phyloP scores from a whole-genome alignment of 2,888 invertebrate species.

The Tipula vernalis region DNA sequence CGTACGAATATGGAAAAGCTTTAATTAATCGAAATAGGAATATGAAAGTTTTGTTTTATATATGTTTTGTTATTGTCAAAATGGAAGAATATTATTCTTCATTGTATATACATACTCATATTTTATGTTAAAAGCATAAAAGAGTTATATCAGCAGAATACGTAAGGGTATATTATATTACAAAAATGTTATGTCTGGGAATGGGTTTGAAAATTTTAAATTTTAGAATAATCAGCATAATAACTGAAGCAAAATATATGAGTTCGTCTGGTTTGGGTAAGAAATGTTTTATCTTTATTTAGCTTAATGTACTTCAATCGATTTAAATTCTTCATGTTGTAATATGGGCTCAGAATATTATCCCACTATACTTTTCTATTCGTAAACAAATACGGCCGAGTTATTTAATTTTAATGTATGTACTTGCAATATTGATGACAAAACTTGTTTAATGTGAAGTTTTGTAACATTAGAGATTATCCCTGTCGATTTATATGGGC shows the following conservation, averaged over 20 bases:
- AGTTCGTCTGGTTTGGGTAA: background rate
- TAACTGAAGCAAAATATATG: background rate
- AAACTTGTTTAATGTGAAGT: too few relatives aligned
- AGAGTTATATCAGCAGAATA: background rate
- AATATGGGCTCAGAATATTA: too few relatives aligned
- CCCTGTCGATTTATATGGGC: too few relatives aligned
- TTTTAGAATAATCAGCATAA: background rate
- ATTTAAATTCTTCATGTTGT: too few relatives aligned
- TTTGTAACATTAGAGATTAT: too few relatives aligned
- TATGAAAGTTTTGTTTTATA: background rate
- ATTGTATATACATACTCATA: background rate
- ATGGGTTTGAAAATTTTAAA: background rate
- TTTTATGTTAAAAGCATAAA: background rate
- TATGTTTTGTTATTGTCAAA: background rate
- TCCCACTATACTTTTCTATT: too few relatives aligned
- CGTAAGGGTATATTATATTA: background rate
- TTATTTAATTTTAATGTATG: too few relatives aligned
- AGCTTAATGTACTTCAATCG: too few relatives aligned
- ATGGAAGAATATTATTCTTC: background rate
- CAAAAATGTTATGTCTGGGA: background rate
- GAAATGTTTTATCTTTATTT: too few relatives aligned
- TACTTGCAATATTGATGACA: too few relatives aligned
- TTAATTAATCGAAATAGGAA: background rate
- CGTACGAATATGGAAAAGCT: background rate
- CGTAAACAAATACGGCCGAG: too few relatives aligned